These are phyloP conservation scores for Eupithecia tripunctaria DNA, from an alignment of 2,888 invertebrate species.

Conservation along the genomic window DNA sequence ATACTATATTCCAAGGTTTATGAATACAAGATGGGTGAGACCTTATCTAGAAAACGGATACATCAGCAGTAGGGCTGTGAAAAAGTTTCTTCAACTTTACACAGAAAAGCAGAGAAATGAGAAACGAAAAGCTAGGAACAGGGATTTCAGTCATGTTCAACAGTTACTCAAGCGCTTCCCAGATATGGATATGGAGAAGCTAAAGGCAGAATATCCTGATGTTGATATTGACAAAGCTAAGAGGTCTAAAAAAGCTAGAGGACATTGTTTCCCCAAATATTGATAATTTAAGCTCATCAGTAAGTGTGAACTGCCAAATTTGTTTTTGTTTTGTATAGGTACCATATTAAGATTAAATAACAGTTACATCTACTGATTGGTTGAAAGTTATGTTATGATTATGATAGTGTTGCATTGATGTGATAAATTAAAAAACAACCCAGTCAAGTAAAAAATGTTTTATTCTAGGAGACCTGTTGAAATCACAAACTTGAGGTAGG, in stretches of 20 bases:
- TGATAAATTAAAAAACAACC: neutral
- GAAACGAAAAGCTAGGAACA: slow-evolving; percentile 84
- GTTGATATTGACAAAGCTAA: slow-evolving; percentile 89
- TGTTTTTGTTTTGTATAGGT: neutral
- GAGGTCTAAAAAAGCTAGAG: slow-evolving; percentile 82
- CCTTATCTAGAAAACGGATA: slow-evolving; percentile 81
- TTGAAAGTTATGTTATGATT: neutral
- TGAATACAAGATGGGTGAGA: slow-evolving; percentile 87
- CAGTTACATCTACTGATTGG: neutral
- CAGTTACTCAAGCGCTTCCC: slow-evolving; percentile 90
- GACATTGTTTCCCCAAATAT: slow-evolving; percentile 85
- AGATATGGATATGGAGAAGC: slow-evolving; percentile 87
- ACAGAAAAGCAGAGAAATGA: slow-evolving; percentile 87
- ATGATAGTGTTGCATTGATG: neutral
- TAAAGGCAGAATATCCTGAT: slow-evolving; percentile 90
- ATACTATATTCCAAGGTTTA: slow-evolving; percentile 86
- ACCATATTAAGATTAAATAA: neutral
- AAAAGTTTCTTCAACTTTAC: slow-evolving; percentile 82
- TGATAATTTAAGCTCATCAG: slow-evolving; percentile 41
- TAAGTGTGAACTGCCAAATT: slow-evolving; percentile 1
- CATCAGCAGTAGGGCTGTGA: slow-evolving; percentile 85
- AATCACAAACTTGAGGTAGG: neutral
- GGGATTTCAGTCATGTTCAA: slow-evolving; percentile 87
- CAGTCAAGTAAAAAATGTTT: neutral
- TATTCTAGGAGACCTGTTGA: neutral